Conservation (phyloP, 2,797 vertebrate species). For the Microtus agrestis region DNA sequence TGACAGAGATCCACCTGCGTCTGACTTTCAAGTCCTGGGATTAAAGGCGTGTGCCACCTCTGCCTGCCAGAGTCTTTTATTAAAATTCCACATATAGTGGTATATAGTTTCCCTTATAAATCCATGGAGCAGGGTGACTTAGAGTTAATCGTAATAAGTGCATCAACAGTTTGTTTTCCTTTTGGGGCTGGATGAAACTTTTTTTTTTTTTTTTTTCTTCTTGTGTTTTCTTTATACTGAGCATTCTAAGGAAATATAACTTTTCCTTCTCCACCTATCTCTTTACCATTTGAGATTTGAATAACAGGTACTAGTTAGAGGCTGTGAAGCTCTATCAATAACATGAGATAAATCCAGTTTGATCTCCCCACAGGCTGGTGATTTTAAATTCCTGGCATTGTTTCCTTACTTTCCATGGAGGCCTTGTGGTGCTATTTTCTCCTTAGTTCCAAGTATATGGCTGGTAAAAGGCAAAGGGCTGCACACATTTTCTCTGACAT, state of each 20-base stretch:
- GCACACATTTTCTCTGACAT: not conserved
- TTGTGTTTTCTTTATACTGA: not conserved
- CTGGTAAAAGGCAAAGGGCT: constrained; percentile 8
- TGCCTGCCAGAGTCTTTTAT: not conserved
- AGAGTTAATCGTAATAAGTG: not conserved
- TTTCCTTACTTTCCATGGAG: not conserved
- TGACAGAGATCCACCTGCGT: not conserved
- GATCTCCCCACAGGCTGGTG: not conserved
- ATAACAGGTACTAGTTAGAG: not conserved
- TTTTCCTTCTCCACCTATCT: not conserved
- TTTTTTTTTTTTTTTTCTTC: constrained; percentile 29
- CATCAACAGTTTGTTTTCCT: not conserved
- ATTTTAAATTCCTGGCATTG: not conserved
- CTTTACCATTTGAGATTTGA: constrained; percentile 12
- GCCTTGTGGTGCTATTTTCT: not conserved
- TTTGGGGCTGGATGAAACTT: not conserved
- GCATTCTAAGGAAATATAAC: not conserved
- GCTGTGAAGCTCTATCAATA: not conserved
- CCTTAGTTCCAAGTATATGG: not conserved
- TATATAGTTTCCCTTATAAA: constrained; percentile 15
- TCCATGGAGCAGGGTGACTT: not conserved
- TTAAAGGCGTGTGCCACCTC: not conserved
- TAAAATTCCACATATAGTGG: not conserved
- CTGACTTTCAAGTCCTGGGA: not conserved
- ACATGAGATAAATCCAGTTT: not conserved